Conservation (phyloP, 2,888 invertebrate genomes). For the Petrolisthes manimaculis region DNA sequence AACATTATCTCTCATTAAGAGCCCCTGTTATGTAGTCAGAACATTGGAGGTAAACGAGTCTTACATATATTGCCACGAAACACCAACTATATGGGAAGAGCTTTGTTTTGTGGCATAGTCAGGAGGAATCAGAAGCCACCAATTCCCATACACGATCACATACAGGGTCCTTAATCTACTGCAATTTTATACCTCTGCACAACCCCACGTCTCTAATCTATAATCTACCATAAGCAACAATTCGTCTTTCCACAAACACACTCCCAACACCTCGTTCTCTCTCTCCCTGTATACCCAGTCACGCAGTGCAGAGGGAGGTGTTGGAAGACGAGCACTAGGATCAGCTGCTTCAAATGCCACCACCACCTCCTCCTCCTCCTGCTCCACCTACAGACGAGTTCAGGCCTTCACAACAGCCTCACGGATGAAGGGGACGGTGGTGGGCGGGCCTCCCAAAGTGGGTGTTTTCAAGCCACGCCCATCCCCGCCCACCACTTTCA, state of each 20-base stretch:
- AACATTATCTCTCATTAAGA: too few relatives aligned
- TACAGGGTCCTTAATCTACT: too few relatives aligned
- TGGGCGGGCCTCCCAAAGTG: slow-evolving; percentile 52
- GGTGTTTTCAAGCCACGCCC: slow-evolving; percentile 64
- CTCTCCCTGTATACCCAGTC: neutral
- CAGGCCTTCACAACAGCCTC: slow-evolving; percentile 63
- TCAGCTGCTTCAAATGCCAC: slow-evolving; percentile 1
- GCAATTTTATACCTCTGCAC: neutral
- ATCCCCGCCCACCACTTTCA: slow-evolving; percentile 64
- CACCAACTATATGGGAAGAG: too few relatives aligned
- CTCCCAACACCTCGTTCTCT: neutral
- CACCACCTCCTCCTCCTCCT: neutral
- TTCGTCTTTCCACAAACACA: neutral
- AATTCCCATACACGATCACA: too few relatives aligned
- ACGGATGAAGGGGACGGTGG: slow-evolving; percentile 55
- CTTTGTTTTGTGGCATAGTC: too few relatives aligned
- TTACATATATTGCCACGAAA: too few relatives aligned
- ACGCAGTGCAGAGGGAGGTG: neutral
- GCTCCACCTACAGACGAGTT: slow-evolving; percentile 27
- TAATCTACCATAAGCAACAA: too few relatives aligned
- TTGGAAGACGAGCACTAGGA: neutral
- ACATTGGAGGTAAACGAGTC: too few relatives aligned
- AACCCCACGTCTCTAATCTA: neutral
- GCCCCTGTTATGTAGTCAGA: too few relatives aligned
- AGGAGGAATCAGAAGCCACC: too few relatives aligned